Evolutionary conservation across 2,113 vertebrate species (phyloP), one percentile per base, ranked within the genome.

Genomic region (Callionymus lyra): DNA sequence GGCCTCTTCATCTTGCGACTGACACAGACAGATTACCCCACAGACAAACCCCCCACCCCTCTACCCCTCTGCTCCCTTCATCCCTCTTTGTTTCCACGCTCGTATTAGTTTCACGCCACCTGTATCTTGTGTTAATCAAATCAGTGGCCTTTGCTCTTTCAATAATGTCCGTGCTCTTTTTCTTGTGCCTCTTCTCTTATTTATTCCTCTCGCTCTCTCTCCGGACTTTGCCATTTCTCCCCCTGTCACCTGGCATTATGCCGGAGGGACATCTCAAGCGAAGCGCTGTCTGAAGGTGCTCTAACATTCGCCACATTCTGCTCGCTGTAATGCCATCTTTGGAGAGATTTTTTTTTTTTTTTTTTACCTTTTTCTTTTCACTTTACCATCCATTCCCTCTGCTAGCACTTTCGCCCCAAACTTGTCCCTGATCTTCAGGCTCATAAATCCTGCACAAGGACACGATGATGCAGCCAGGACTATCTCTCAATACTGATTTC

Each of bases 391-490:
- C 54, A 45, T 64, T 54, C 37, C 41, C 45, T 47, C 46, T 56
- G 35, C 50, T 14, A 46, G 52, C 61, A 63, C 32, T 35, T 52
- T 44, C 21, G 6, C 38, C 44, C 56, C 61, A 65, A 76, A 75
- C 62, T 68, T 60, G 63, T 74, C 72, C 75, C 66, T 72, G 70
- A 77, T 80, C 69, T 68, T 62, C 47, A 61, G 42, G 65, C 76
- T 76, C 78, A 81, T 79, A 76, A 77, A 81, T 82, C 66, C 70
- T 76, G 66, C 65, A 81, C 72, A 76, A 78, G 71, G 80, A 76
- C 71, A 72, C 49, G 56, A 53, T 38, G 49, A 64, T 60, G 60
- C 68, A 65, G 65, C 47, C 43, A 59, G 63, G 62, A 68, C 63
- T 71, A 44, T 56, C 53, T 56, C 61, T 64, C 60, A 51, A 56